Conservation (phyloP, 2,113 vertebrate species). For the Pseudorectes ferrugineus region DNA sequence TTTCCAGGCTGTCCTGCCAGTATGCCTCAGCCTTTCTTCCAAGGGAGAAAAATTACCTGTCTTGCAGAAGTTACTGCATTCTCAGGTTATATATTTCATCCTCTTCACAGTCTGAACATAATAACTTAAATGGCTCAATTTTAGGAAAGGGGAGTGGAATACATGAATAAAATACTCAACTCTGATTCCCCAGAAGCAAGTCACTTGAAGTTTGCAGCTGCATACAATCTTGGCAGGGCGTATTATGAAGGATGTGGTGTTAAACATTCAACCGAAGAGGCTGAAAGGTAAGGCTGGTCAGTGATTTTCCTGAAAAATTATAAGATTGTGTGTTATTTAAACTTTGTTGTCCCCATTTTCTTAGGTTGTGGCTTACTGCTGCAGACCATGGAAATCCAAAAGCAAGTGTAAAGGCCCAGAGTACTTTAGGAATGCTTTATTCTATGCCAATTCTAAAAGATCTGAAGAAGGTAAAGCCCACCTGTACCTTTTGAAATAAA, state of each 20-base stretch:
- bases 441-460: slow-evolving; percentile 67
- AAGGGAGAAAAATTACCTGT: neutral
- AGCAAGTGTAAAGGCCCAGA: slow-evolving; percentile 79
- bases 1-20: neutral
- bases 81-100: neutral
- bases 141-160: slow-evolving; percentile 76
- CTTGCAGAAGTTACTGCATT: neutral
- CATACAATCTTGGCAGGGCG: slow-evolving; percentile 79
- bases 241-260: slow-evolving; percentile 78
- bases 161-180: slow-evolving; percentile 74
- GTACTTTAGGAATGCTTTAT: slow-evolving; percentile 77
- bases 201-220: slow-evolving; percentile 75
- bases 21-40: neutral
- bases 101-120: neutral
- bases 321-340: neutral
- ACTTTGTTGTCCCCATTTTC: neutral
- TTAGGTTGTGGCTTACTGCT: slow-evolving; percentile 76
- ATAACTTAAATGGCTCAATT: neutral
- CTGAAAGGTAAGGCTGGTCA: slow-evolving; percentile 72
- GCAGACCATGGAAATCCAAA: slow-evolving; percentile 79
- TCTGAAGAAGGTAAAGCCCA: slow-evolving; percentile 72
- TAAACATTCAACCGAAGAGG: slow-evolving; percentile 63
- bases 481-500: neutral
- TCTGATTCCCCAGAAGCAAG: slow-evolving; percentile 62
- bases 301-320: neutral